These are phyloP conservation scores for Hirudo medicinalis DNA, from an alignment of 1,140 invertebrate genomes.

Conservation along the genomic window DNA sequence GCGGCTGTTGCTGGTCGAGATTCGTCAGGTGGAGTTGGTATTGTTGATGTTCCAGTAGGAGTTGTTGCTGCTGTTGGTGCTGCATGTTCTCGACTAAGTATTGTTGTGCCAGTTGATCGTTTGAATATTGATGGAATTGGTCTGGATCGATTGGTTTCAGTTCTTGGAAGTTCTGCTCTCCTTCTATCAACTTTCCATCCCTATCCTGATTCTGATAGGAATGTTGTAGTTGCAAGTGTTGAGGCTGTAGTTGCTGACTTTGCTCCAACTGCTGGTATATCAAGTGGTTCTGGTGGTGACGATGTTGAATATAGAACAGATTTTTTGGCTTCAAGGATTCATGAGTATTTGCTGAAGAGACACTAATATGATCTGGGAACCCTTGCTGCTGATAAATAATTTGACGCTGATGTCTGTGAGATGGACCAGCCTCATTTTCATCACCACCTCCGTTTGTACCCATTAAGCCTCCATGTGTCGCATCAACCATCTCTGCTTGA, in stretches of 20 bases:
- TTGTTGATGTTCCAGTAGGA: constrained; percentile 3
- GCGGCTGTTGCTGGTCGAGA: not conserved
- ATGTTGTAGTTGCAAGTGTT: constrained; percentile 4
- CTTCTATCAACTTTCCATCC: not conserved
- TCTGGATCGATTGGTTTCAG: not conserved
- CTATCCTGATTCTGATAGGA: not conserved
- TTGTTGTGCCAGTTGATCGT: not conserved
- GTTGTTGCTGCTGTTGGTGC: constrained; percentile 7
- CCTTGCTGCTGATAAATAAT: no score
- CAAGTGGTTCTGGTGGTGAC: not conserved
- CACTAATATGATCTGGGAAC: not conserved
- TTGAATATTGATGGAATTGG: constrained; percentile 10
- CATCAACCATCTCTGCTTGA: no score
- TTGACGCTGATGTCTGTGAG: no score
- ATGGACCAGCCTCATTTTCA: no score
- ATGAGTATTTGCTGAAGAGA: not conserved
- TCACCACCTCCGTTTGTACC: no score
- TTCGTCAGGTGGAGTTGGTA: not conserved
- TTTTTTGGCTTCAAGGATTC: no score
- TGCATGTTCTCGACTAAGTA: not conserved
- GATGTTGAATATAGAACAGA: not conserved
- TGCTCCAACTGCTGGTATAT: not conserved
- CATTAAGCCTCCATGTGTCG: no score
- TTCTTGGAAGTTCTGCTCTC: constrained; percentile 4
- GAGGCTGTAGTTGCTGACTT: not conserved